Evolutionary conservation across 2,797 vertebrate genomes (phyloP), one percentile per base, ranked within the genome.

Genomic region (Lates japonicus): DNA sequence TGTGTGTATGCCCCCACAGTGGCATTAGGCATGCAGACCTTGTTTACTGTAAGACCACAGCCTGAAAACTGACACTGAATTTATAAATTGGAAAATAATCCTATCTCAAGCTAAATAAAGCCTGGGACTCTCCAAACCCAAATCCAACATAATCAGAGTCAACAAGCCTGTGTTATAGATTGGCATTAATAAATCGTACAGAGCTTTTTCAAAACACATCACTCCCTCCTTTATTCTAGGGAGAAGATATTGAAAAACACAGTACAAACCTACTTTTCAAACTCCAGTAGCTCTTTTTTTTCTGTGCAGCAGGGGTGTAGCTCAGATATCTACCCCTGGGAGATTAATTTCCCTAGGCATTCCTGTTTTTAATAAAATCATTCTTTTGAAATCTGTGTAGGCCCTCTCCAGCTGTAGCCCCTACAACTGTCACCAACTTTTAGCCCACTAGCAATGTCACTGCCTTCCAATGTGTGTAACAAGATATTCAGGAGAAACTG

Each of bases 161-260:
- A 76, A 74, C 75, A 68, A 80, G 73, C 16, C 14, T 37, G 69
- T 29, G 69, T 75, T 69, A 70, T 75, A 74, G 55, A 70, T 72
- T 60, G 12, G 46, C 85, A 87, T 80, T 79, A 90, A 85, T 86
- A 89, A 88, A 86, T 83, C 58, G 80, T 70, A 67, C 69, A 76
- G 70, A 67, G 46, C 55, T 77, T 59, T 74, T 84, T 76, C 42
- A 68, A 72, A 63, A 74, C 80, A 48, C 87, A 82, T 84, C 31
- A 12, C 48, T 68, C 14, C 1, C 31, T 58, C 4, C 37, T 79
- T 84, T 83, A 61, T 87, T 76, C 65, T 62, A 5, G 54, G 62
- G 49, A 70, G 41, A 52, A 39, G 59, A 79, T 76, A 83, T 35
- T 65, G 57, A 63, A 78, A 83, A 83, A 77, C 60, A 74, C 71